Base-by-base conservation (phyloP, 2,888 invertebrate species). In the Cantharis rustica region DNA sequence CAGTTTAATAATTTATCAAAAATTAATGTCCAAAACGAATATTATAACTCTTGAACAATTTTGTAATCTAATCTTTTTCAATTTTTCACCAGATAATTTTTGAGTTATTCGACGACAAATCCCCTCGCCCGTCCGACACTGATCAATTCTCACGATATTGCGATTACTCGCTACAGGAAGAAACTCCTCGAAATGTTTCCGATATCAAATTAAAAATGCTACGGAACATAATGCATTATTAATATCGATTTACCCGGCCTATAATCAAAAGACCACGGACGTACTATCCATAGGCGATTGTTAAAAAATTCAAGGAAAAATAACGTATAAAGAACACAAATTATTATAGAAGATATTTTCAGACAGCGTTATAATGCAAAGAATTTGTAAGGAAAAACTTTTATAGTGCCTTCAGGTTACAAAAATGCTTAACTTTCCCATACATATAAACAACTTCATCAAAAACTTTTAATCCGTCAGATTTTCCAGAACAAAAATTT, bases 391-490 rank as follows among this genome's bases (percentile, higher is more conserved):
- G 10, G 73, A 63, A 77, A 73, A 74, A 77, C 74, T 77, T 76
- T 76, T 77, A 71, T 74, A 77, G 77, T 77, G 77, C 77, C 77
- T 77, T 76, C 71, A 77, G 77, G 77, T 74, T 68, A 77, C 61
- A 68, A 75, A 74, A 64, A 72, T 74, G 71, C 61, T 74, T 70
- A 68, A 62, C 72, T 77, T 74, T 74, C 73, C 77, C 71, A 77
- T 77, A 77, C 77, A 77, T 77, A 76, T 77, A 77, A 77, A 77
- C 77, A 77, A 74, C 74, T 78, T 73, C 78, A 78, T 78, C 78
- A 78, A 75, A 78, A 78, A 78, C 70, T 78, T 78, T 78, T 78
- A 75, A 78, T 73, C 68, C 75, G 73, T 61, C 71, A 72, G 70
- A 75, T 78, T 78, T 78, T 71, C 73, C 64, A 61, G 47, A 69